Base-by-base conservation (phyloP, 1,140 invertebrate genomes). In the Penaeus japonicus region DNA sequence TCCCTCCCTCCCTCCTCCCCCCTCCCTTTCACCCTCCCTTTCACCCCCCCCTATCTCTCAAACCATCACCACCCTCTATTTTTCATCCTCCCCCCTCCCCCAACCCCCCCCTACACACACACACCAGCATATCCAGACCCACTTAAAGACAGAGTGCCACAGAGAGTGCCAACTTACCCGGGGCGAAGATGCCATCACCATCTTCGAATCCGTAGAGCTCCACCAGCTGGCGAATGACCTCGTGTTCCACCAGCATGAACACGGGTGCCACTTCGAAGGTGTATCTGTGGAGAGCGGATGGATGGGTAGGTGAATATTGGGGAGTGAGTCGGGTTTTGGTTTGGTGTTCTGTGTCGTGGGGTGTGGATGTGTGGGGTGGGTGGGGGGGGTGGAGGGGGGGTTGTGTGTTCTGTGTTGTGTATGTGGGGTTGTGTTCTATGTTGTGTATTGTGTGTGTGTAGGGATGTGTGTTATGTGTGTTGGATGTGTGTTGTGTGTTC, bases 241-340 rank as follows among this genome's bases (percentile, higher is more conserved):
- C 94, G 89, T 94, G 92, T 91, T 98, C 97, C 96, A 97, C 97
- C 0, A 97, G 91, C 0, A 96, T 96, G 91, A 98, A 97, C 0
- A 97, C 96, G 1, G 97, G 97, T 0, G 97, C 96, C n/a, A 98
- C 97, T 93, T 98, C 97, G 91, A 96, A 98, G 0, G 97, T 98
- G 92, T 98, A 97, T 24, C 89, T 90, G 85, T 3, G 5, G 47
- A 80, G 24, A 27, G 65, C n/a, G n/a, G n/a, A n/a, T n/a, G n/a
- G n/a, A n/a, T n/a, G n/a, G n/a, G n/a, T n/a, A n/a, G n/a, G n/a
- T n/a, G n/a, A n/a, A n/a, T n/a, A n/a, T n/a, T 3, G 5, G 47
- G 35, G 24, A 27, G 65, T 3, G 30, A 4, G 24, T 70, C 10
- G n/a, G 30, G 62, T 70, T 70, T 3, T 3, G n/a, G 30, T 0